Percentiles rank a stretch among this genome's conserved stretches.
These are phyloP conservation scores for Apoderus coryli DNA, from an alignment of 2,888 invertebrate species.

Conservation along the genomic window DNA sequence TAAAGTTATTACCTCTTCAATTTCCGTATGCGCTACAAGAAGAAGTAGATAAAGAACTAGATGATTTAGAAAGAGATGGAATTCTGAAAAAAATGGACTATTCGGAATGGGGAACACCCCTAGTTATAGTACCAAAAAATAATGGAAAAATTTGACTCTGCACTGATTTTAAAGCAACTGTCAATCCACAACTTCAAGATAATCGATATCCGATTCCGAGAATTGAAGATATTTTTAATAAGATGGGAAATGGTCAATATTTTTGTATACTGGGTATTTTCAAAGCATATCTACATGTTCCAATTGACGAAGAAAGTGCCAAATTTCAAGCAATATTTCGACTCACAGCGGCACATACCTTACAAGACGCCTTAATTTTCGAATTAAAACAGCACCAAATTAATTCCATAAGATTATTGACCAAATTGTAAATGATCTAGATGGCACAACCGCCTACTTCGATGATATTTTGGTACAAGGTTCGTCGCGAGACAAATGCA, in stretches of 20 bases:
- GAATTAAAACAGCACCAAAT: conserved; percentile 17
- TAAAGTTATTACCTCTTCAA: too few species aligned
- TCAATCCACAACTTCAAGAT: conserved; percentile 21
- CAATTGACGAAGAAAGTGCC: conserved; percentile 15
- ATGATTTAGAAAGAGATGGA: too few species aligned
- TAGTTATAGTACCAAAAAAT: conserved; percentile 9
- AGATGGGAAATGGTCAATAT: conserved; percentile 15
- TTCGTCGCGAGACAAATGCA: conserved; percentile 11
- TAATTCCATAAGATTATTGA: conserved; percentile 13
- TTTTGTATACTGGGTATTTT: conserved; percentile 16
- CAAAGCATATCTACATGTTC: conserved; percentile 17
- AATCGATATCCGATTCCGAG: conserved; percentile 22
- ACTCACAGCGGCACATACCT: conserved; percentile 10
- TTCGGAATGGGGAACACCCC: conserved; percentile 11
- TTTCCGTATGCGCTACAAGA: too few species aligned
- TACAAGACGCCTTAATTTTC: conserved; percentile 9
- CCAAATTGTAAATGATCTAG: background rate
- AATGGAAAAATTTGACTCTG: conserved; percentile 6
- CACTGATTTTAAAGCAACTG: conserved; percentile 7
- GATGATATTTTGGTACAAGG: conserved; percentile 18
- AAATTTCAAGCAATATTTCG: conserved; percentile 12
- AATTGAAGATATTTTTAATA: conserved; percentile 16
- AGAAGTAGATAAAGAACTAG: too few species aligned
- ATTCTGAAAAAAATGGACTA: too few species aligned
- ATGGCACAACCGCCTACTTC: conserved; percentile 11